Evolutionary conservation across 2,113 vertebrate species (phyloP), one percentile per base, ranked within the genome.

Genomic region (Macquaria australasica): DNA sequence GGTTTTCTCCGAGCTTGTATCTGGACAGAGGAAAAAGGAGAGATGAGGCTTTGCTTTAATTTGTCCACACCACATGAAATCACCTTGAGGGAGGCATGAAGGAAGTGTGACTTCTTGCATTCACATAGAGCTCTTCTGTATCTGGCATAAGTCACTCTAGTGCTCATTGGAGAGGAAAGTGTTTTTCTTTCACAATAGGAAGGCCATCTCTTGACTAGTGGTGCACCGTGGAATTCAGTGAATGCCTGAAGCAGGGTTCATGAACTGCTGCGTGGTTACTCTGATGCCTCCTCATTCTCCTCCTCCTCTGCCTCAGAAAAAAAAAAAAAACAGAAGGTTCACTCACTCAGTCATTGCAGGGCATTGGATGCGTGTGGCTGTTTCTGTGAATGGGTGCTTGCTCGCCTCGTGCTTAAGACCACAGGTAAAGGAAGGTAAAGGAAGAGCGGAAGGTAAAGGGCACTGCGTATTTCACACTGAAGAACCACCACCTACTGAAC

Each of bases 161-260:
- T 39, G 58, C 58, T 86, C 62, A 34, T 2, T 59, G 64, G 62
- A 69, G 43, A 77, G 21, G 34, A 76, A 68, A 60, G 56, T 76
- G n/a, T 62, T 66, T 83, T 78, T 48, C 79, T 25, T 48, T 79
- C 76, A 87, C 85, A 91, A 83, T 60, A 77, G 63, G 69, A 82
- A 89, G 88, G 79, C 82, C 71, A 72, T 82, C 56, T 81, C 85
- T 83, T 73, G 25, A 86, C 79, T 83, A 87, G 90, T 72, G 92
- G 89, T 74, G 71, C 53, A 64, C 78, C 9, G 4, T 73, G 84
- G 90, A 91, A 93, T 93, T 89, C 70, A 74, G 23, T 88, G 84
- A 88, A 91, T 90, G 86, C 69, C 55, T 31, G 21, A 81, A 79
- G 73, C 72, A 9, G 63, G 63, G 77, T 86, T 88, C 71, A 73